Conservation (phyloP, 2,888 invertebrate species). For the Gryllus longicercus region DNA sequence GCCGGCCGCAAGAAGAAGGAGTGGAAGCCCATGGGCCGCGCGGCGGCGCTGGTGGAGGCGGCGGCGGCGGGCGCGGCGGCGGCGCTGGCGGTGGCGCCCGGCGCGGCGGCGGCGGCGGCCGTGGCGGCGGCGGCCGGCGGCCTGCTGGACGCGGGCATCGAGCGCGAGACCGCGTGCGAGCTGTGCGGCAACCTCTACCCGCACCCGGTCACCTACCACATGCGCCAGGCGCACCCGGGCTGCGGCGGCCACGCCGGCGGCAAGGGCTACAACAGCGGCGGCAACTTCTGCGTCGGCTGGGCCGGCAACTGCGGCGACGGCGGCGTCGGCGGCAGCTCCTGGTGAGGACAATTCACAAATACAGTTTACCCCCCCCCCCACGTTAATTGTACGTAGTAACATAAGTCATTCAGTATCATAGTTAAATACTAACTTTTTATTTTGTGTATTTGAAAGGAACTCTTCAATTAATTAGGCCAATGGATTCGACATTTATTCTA, state of each 20-base stretch:
- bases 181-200: constrained; percentile 76
- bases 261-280: constrained; percentile 86
- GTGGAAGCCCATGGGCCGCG: constrained; percentile 44
- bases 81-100: constrained; percentile 39
- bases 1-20: constrained; percentile 58
- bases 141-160: constrained; percentile 35
- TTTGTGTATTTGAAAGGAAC: no score
- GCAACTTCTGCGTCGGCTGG: constrained; percentile 84
- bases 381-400: no score
- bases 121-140: constrained; percentile 48
- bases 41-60: constrained; percentile 33
- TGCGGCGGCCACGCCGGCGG: constrained; percentile 83
- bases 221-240: constrained; percentile 85
- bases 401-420: no score
- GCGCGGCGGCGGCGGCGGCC: constrained; percentile 27
- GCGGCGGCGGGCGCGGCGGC: constrained; percentile 42
- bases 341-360: constrained; percentile 48
- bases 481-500: no score
- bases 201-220: constrained; percentile 85
- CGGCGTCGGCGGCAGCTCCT: constrained; percentile 70
- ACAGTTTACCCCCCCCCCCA: fast-evolving
- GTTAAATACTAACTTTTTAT: no score
- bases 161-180: constrained; percentile 65
- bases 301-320: constrained; percentile 86
- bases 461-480: no score